Evolutionary conservation across 2,113 vertebrate genomes (phyloP).

Genomic region (Enhydra lutris): DNA sequence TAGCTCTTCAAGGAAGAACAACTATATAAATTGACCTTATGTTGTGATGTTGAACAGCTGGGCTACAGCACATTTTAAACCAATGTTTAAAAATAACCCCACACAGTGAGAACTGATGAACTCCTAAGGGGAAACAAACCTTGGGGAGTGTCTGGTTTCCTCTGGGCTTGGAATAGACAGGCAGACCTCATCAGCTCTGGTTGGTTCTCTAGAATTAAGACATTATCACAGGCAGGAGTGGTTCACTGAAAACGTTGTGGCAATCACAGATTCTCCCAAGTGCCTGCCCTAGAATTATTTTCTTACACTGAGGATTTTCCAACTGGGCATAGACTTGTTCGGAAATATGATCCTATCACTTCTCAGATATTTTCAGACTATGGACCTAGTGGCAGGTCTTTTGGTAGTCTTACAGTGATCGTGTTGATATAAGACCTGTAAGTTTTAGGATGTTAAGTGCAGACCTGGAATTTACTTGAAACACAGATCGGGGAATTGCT

Average conservation of each 20-base stretch:
- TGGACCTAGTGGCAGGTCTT: not conserved
- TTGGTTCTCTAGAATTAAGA: not conserved
- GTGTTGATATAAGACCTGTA: not conserved
- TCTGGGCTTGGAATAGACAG: not conserved
- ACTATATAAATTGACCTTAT: not conserved
- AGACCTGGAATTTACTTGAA: not conserved
- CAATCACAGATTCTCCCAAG: not conserved
- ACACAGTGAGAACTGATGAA: not conserved
- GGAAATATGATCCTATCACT: not conserved
- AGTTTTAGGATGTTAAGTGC: not conserved
- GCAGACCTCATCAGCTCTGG: not conserved
- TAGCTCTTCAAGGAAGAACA: slow-evolving; percentile 25
- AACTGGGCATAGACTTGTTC: not conserved
- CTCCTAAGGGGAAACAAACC: not conserved
- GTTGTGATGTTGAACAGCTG: not conserved
- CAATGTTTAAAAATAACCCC: slow-evolving; percentile 35
- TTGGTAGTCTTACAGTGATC: not conserved
- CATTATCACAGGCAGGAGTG: not conserved
- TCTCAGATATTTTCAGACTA: slow-evolving; percentile 36
- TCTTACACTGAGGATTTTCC: not conserved
- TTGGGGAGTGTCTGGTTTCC: not conserved
- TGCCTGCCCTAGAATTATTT: slow-evolving; percentile 2
- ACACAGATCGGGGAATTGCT: not conserved
- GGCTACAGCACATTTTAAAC: slow-evolving; percentile 3
- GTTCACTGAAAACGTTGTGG: not conserved